phyloP scores from a whole-genome alignment of 2,113 vertebrate genomes.

The Crotalus helleri region DNA sequence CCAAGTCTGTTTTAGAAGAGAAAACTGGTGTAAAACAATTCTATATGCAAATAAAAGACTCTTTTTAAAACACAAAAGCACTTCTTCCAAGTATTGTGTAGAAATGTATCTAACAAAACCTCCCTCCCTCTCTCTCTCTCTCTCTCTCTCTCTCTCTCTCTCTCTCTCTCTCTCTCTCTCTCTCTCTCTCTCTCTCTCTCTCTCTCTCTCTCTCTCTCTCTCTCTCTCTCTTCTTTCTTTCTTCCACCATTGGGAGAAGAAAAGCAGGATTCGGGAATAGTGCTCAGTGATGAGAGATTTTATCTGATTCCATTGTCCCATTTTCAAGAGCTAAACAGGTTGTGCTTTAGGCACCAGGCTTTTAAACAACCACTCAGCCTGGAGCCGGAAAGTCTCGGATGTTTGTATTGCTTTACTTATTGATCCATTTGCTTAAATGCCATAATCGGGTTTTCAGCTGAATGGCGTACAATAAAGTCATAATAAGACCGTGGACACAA shows the following conservation, averaged over 20 bases:
- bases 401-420: neutral
- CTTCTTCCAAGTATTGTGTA: neutral
- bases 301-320: neutral
- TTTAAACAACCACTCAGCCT: neutral
- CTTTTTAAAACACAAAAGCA: neutral
- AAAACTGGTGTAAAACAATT: neutral
- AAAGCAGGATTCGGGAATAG: neutral
- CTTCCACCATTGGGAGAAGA: neutral
- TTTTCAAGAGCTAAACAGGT: neutral
- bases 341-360: neutral
- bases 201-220: no score
- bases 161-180: no score
- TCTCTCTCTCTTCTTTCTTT: no score
- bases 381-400: neutral
- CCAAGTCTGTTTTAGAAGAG: neutral
- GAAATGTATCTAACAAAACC: neutral
- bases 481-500: neutral
- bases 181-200: no score
- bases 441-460: neutral
- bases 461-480: neutral
- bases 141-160: no score
- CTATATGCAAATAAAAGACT: neutral
- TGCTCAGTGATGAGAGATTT: neutral
- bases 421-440: neutral
- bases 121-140: no score